Base-by-base conservation (phyloP, 2,888 invertebrate species). In the Mactromeris polynyma region DNA sequence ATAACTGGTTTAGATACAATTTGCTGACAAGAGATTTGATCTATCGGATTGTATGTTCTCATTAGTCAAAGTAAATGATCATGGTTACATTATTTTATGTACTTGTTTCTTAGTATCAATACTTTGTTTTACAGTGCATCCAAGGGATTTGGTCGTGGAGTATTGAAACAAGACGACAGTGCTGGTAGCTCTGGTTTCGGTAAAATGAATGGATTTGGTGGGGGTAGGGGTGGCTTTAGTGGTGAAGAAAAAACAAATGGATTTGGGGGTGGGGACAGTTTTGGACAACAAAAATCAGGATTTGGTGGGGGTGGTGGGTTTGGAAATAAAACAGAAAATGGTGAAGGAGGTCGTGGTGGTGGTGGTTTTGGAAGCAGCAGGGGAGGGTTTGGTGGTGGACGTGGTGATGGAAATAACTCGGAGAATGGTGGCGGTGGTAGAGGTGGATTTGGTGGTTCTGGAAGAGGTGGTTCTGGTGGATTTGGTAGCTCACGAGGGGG, bases 111-210 rank as follows among this genome's bases (percentile, higher is more conserved):
- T 9, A 58, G 26, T 26, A n/a, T 64, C n/a, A n/a, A 19, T 64
- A 26, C 26, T 26, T 26, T 46, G 46, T 64, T 19, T 54, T 69
- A 69, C 26, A 83, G 79, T 19, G 79, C 79, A 14, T 46, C 79
- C n/a, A 84, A 84, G 54, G 93, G 94, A 51, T 93, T 94, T 91
- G 94, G 94, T n/a, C 85, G 94, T 79, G 94, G 94, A 26, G 93
- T 93, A 3, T 79, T 94, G 36, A 82, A 91, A 83, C 89, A 91
- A 54, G 89, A 89, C 21, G 91, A 93, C 38, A 87, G 88, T 0
- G 82, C 89, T 51, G 87, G 86, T 31, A 82, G 79, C 21, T 51
- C 82, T 17, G 91, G 91, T 42, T 90, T 90, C 64, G 85, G 88
- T 69, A 88, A 90, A 87, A 83, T 87, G 83, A 85, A 88, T 78